Conservation (phyloP, 1,140 invertebrate species). For the Chionoecetes opilio region DNA sequence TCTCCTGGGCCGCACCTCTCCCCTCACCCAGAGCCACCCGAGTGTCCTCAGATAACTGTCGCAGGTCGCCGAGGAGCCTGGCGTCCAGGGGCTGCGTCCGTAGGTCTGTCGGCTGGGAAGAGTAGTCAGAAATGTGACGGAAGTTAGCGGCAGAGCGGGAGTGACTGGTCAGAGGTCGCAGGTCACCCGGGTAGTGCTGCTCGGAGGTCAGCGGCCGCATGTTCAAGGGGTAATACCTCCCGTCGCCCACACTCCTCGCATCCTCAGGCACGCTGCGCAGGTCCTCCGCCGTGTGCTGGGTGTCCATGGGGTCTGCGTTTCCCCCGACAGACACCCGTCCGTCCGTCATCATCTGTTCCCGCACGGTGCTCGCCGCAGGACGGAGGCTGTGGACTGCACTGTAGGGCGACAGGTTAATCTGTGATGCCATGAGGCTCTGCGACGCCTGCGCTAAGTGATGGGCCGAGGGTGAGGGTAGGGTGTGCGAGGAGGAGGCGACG, state of each 20-base stretch:
- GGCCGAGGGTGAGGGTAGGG: slow-evolving; percentile 55
- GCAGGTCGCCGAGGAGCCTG: slow-evolving; percentile 45
- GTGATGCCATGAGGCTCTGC: slow-evolving; percentile 51
- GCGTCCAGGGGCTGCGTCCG: slow-evolving; percentile 62
- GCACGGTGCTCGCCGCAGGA: slow-evolving; percentile 47
- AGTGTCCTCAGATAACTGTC: slow-evolving; percentile 56
- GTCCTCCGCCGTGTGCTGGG: slow-evolving; percentile 58
- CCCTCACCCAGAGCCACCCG: not conserved
- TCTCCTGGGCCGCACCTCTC: not conserved
- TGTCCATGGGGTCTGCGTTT: not conserved
- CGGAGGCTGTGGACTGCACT: slow-evolving; percentile 66
- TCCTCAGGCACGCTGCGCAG: slow-evolving; percentile 45
- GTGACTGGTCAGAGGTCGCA: slow-evolving; percentile 39
- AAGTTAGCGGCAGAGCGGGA: slow-evolving; percentile 56
- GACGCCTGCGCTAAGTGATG: slow-evolving; percentile 62
- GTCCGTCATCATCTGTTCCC: slow-evolving; percentile 42
- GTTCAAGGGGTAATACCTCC: slow-evolving; percentile 45
- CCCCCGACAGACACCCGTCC: slow-evolving; percentile 35
- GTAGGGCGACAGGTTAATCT: slow-evolving; percentile 63
- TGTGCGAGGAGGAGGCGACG: slow-evolving; percentile 63
- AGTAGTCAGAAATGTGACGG: slow-evolving; percentile 65
- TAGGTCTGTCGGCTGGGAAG: slow-evolving; percentile 69
- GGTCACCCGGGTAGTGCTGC: slow-evolving; percentile 63
- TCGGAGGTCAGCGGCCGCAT: slow-evolving; percentile 55
- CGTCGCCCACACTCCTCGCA: slow-evolving; percentile 3